Base-by-base conservation (phyloP, 2,113 vertebrate genomes). In the Talpa occidentalis region DNA sequence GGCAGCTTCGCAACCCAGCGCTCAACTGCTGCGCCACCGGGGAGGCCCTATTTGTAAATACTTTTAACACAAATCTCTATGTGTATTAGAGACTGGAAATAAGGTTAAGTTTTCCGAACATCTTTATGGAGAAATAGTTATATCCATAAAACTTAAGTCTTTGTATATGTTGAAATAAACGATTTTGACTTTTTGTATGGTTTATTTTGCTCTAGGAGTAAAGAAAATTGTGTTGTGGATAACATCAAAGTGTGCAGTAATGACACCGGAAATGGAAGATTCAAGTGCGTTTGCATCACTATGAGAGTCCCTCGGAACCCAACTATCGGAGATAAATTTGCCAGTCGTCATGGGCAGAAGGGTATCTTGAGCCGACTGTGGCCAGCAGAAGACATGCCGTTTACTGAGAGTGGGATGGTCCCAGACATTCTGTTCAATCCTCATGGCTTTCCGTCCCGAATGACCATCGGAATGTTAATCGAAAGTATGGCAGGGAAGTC, bases 401-500 rank as follows among this genome's bases (percentile, higher is more conserved):
- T 99, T 97, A 99, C 99, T 0, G 99, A 99, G 98, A 99, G 99
- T 0, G 99, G 99, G 82, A 99, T 99, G 99, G 98, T 98, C 3
- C 99, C 99, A 0, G 99, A 99, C 97, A 99, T 99, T 94, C 98
- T 99, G 52, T 99, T 99, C 98, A 99, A 99, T 88, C 99, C 99
- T 0, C 99, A 99, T 0, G 99, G 99, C 40, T 99, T 99, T 73
- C 99, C 99, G 0, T 99, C 99, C 3, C 99, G 99, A 30, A 99
- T 99, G 99, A 99, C 99, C 95, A 99, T 99, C 0, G 99, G 99
- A 2, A 99, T 99, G 99, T 94, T 99, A 21, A 99, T 99, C 0
- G 99, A 99, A 97, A 99, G 99, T 96, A 99, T 99, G 99, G 99
- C 99, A 0, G 99, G 99, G 2, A 99, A 99, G 96, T 99, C 99